Base-by-base conservation (phyloP, 1,140 invertebrate genomes). In the Drosophila kohkoa region DNA sequence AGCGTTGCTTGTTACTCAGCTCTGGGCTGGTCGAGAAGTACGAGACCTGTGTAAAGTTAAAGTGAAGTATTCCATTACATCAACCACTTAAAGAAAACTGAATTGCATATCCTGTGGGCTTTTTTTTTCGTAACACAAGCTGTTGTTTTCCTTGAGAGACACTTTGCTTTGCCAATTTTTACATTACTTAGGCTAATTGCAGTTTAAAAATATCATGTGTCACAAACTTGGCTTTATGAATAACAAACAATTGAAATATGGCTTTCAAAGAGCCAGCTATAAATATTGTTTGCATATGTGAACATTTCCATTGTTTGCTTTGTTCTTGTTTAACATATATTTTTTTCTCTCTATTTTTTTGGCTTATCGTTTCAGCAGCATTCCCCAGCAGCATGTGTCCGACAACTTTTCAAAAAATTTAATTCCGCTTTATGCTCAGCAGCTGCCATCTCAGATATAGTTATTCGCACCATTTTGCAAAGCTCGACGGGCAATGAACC, bases 21-120 rank as follows among this genome's bases (percentile, higher is more conserved):
- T 98, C 98, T 0, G 98, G 97, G 79, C 97, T 98, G 1, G 98
- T 99, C 0, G 98, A 99, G 93, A 99, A 99, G 93, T 97, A 99
- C 1, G 98, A 99, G 1, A 99, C 97, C 98, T 99, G 94, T 99
- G 94, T 5, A 94, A 81, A 58, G 15, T 35, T 15, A 0, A 63
- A 30, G 10, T 55, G 55, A 46, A 41, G 25, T 43, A 55, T 72
- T 76, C 52, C 16, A 71, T 75, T 63, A 54, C n/a, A 15, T 28
- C 13, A 5, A 6, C 6, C 5, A 13, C 28, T 13, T 2, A 52
- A 13, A 52, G 5, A 15, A 51, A 49, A 48, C 6, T 10, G 5
- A 20, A 16, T 16, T 45, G 43, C 10, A 60, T 32, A n/a, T 20
- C 7, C 8, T 48, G 46, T 25, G 20, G 0, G 3, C 20, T 25